Conservation (phyloP, 2,888 invertebrate genomes). For the Drosophila yooni region DNA sequence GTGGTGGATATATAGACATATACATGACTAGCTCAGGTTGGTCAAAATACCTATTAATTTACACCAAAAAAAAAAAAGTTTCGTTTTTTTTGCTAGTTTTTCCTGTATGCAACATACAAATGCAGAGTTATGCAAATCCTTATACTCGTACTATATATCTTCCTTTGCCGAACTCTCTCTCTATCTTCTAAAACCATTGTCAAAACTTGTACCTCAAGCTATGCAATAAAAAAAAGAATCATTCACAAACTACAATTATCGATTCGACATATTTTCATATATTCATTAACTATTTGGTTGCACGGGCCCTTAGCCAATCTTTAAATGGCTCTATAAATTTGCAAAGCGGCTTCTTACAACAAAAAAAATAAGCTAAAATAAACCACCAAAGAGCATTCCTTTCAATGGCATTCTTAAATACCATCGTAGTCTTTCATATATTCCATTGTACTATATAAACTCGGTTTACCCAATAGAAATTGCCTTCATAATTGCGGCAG, state of each 20-base stretch:
- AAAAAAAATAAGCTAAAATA: not conserved
- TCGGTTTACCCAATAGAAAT: conserved; percentile 41
- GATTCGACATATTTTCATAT: conserved; percentile 26
- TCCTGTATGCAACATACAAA: conserved; percentile 48
- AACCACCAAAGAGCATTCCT: conserved; percentile 11
- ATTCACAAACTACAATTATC: conserved; percentile 27
- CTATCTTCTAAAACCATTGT: conserved; percentile 47
- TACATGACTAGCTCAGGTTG: conserved; percentile 95
- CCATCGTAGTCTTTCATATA: conserved; percentile 32
- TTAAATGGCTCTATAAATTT: conserved; percentile 40
- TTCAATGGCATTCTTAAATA: conserved; percentile 7
- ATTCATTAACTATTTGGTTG: conserved; percentile 50
- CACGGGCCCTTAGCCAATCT: conserved; percentile 35
- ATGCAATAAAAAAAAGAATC: conserved; percentile 26
- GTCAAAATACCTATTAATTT: conserved; percentile 56
- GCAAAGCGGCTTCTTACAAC: conserved; percentile 30
- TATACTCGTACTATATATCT: conserved; percentile 35
- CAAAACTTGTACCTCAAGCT: conserved; percentile 55
- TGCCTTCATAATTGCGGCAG: conserved; percentile 26
- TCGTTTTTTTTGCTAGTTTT: conserved; percentile 55
- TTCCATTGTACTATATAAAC: conserved; percentile 33
- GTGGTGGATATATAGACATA: conserved; percentile 93
- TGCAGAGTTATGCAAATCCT: conserved; percentile 43
- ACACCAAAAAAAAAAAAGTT: conserved; percentile 32
- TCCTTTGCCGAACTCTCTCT: conserved; percentile 59